phyloP scores from a whole-genome alignment of 2,113 vertebrate species.

The Ammodytes dubius region DNA sequence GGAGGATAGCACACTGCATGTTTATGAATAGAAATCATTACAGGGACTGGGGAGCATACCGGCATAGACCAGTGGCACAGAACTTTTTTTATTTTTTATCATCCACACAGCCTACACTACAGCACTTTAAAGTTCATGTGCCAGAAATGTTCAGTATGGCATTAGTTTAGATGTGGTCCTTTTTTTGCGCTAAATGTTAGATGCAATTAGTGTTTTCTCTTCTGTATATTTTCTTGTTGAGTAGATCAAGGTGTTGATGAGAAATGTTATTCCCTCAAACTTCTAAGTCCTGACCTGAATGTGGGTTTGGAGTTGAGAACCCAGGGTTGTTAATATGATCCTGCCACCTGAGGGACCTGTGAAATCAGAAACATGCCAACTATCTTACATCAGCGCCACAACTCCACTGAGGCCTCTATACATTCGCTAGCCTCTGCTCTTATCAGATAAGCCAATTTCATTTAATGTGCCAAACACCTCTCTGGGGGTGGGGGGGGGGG shows the following conservation, averaged over 20 bases:
- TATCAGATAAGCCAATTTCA: slow-evolving; percentile 76
- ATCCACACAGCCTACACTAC: slow-evolving; percentile 53
- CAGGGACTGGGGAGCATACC: slow-evolving; percentile 79
- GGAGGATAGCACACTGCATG: slow-evolving; percentile 81
- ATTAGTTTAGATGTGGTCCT: slow-evolving; percentile 40
- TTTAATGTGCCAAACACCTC: slow-evolving; percentile 71
- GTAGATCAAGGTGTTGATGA: slow-evolving; percentile 11
- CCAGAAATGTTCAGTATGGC: slow-evolving; percentile 29
- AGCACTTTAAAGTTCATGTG: slow-evolving; percentile 69
- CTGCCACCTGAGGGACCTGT: slow-evolving; percentile 66
- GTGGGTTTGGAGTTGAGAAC: slow-evolving; percentile 43
- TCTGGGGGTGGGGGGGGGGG: slow-evolving; percentile 22
- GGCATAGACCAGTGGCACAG: slow-evolving; percentile 79
- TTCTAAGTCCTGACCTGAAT: slow-evolving; percentile 45
- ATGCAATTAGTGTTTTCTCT: neutral
- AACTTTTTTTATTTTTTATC: slow-evolving; percentile 80
- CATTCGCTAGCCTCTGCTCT: slow-evolving; percentile 47
- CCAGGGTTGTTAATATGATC: slow-evolving; percentile 57
- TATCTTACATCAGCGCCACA: slow-evolving; percentile 36
- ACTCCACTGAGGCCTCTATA: slow-evolving; percentile 44
- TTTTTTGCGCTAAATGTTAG: neutral
- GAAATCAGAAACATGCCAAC: slow-evolving; percentile 56
- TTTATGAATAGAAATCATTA: slow-evolving; percentile 85
- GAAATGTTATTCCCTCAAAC: slow-evolving; percentile 15
- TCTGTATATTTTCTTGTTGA: neutral